Conservation (phyloP, 2,797 vertebrate genomes). For the Pangasius djambal region DNA sequence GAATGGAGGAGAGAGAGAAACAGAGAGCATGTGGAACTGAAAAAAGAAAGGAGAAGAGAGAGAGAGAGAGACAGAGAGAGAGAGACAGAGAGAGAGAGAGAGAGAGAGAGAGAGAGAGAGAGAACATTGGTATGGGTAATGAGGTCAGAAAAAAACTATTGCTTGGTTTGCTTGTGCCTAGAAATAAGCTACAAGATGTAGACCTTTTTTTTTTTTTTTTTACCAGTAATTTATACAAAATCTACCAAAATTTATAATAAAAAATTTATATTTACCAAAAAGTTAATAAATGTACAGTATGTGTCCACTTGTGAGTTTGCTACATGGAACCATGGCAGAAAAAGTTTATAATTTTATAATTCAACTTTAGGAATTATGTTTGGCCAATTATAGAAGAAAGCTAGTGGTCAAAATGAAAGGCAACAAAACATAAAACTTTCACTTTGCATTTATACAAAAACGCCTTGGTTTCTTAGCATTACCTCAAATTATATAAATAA, state of each 20-base stretch:
- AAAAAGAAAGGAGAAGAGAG: not conserved
- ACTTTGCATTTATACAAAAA: no score
- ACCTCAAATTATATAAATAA: no score
- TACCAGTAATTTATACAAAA: not conserved
- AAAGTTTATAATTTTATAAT: not conserved
- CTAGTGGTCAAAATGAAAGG: not conserved
- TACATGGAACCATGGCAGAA: not conserved
- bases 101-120: not conserved
- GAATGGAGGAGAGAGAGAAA: not conserved
- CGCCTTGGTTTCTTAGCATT: no score
- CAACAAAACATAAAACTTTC: no score
- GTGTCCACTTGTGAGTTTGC: not conserved
- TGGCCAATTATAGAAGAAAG: not conserved
- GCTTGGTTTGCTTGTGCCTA: not conserved
- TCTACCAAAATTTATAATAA: no score
- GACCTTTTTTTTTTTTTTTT: not conserved
- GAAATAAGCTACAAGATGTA: not conserved
- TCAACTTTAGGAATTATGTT: not conserved
- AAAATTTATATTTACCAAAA: not conserved
- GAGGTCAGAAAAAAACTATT: not conserved
- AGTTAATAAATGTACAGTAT: not conserved
- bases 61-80: not conserved
- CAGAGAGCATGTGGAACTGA: not conserved
- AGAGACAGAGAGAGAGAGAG: not conserved
- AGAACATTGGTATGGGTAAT: not conserved